A percentile compares a stretch with the other conserved stretches of the same genome.
Conservation (phyloP, 2,113 vertebrate genomes). For the Mesocricetus auratus region DNA sequence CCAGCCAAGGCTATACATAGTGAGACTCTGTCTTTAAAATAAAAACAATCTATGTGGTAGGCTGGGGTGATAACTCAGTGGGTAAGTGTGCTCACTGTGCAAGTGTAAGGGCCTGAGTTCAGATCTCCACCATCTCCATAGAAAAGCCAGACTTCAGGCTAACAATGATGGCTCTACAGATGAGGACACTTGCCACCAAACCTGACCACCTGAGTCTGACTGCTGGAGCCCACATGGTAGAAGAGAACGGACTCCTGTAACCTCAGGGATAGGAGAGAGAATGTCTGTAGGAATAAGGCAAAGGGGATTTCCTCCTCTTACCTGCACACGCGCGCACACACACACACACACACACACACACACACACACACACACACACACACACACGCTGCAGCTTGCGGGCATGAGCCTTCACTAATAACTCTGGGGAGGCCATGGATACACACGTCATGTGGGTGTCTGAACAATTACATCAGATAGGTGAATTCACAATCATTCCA, state of each 20-base stretch:
- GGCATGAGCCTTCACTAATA: neutral
- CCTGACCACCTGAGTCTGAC: neutral
- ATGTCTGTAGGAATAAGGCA: neutral
- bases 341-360: neutral
- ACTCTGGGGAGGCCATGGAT: neutral
- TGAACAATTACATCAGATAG: neutral
- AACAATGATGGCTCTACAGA: neutral
- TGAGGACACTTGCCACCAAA: neutral
- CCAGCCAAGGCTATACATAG: neutral
- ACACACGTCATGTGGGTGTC: neutral
- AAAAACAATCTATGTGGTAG: neutral
- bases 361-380: neutral
- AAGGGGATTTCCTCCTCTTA: neutral
- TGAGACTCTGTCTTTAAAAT: neutral
- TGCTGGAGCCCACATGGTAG: neutral
- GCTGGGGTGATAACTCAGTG: neutral
- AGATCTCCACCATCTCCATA: neutral
- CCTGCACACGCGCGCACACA: neutral
- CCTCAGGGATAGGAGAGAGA: neutral
- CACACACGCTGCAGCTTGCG: neutral
- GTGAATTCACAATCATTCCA: neutral
- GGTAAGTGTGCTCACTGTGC: neutral
- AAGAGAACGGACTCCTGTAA: neutral
- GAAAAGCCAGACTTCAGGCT: neutral
- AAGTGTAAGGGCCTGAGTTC: neutral